phyloP scores from a whole-genome alignment of 2,888 invertebrate genomes.

The Odontocerum albicorne region DNA sequence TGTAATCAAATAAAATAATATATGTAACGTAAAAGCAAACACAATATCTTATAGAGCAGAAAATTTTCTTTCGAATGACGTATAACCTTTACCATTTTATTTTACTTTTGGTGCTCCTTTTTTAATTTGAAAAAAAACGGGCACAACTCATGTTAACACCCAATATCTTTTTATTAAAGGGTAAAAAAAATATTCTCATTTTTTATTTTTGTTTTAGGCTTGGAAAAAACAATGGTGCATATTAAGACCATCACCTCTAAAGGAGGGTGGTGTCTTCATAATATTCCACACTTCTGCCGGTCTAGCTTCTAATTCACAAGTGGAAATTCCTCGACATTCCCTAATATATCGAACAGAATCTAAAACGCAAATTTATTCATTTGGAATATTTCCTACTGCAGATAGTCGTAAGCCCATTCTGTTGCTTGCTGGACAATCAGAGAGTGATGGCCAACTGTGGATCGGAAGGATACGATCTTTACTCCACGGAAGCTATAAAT shows the following conservation, averaged over 20 bases:
- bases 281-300: conserved; percentile 56
- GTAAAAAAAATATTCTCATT: too few species aligned
- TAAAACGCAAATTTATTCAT: conserved; percentile 67
- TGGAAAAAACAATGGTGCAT: conserved; percentile 70
- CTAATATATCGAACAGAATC: conserved; percentile 66
- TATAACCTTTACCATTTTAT: too few species aligned
- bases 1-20: too few species aligned
- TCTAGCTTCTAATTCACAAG: conserved; percentile 45
- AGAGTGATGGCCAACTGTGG: conserved; percentile 69
- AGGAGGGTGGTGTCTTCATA: conserved; percentile 56
- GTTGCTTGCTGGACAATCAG: conserved; percentile 64
- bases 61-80: too few species aligned
- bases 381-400: conserved; percentile 64
- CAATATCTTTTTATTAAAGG: too few species aligned
- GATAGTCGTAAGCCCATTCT: conserved; percentile 63
- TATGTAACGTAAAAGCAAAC: too few species aligned
- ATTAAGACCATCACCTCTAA: conserved; percentile 57
- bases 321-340: conserved; percentile 61
- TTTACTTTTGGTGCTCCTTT: too few species aligned
- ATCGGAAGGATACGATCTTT: conserved; percentile 64
- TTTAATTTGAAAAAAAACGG: too few species aligned
- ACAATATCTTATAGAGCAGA: too few species aligned
- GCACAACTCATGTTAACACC: too few species aligned
- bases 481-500: conserved; percentile 49
- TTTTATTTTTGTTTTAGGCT: conserved; percentile 48